Conservation (phyloP, 2,113 vertebrate species). For the Caranx ignobilis region DNA sequence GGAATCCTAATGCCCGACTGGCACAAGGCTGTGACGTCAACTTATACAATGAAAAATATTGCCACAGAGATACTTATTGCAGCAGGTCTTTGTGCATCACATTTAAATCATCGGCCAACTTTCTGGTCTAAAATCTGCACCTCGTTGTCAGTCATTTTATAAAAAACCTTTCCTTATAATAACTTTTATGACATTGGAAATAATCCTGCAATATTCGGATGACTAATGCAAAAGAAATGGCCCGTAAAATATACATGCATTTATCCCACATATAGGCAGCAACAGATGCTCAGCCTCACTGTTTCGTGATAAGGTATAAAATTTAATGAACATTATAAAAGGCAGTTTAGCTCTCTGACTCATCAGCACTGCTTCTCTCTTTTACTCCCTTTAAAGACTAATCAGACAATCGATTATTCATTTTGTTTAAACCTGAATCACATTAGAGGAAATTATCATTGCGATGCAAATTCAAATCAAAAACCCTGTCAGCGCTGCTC, state of each 20-base stretch:
- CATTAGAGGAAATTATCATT: background rate
- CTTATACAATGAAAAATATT: constrained; percentile 11
- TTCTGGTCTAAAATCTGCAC: background rate
- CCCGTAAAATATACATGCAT: constrained; percentile 2
- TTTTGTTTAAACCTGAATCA: background rate
- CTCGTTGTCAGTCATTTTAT: background rate
- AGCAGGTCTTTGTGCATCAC: background rate
- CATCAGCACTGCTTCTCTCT: background rate
- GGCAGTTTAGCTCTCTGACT: constrained; percentile 10
- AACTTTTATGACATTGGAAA: constrained; percentile 10
- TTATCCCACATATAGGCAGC: constrained; percentile 8
- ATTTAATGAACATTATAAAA: constrained; percentile 27
- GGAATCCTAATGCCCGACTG: constrained; percentile 65
- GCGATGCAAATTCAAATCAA: background rate
- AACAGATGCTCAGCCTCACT: background rate
- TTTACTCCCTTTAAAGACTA: background rate
- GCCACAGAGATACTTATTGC: background rate
- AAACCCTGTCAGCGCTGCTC: background rate
- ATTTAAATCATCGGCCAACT: background rate
- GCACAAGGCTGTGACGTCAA: constrained; percentile 53
- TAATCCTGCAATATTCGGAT: background rate
- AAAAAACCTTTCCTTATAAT: background rate
- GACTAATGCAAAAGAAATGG: background rate
- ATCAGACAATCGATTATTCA: background rate
- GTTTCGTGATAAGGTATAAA: constrained; percentile 10